Evolutionary conservation across 2,797 vertebrate species (phyloP).

Genomic region (Acestrorhynchus altus): DNA sequence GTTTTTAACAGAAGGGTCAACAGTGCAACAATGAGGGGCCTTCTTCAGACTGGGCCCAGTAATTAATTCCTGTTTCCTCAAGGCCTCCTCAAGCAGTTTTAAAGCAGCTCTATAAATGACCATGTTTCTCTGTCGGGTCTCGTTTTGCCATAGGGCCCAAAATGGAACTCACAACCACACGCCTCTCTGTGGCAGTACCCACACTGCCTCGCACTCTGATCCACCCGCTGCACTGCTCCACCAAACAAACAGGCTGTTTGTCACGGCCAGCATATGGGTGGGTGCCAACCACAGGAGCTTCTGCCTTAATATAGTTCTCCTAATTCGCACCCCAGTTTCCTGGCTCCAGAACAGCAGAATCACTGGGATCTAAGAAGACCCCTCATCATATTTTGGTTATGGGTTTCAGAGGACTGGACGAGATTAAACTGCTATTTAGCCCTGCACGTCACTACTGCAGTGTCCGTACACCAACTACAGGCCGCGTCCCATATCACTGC

Average conservation of each 20-base stretch:
- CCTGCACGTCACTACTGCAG: no score
- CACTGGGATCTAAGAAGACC: not conserved
- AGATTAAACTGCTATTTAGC: no score
- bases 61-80: conserved; percentile 46
- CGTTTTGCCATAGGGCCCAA: not conserved
- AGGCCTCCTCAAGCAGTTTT: conserved; percentile 8
- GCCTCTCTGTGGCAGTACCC: not conserved
- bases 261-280: not conserved
- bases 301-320: not conserved
- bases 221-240: not conserved
- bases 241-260: conserved; percentile 7
- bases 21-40: conserved; percentile 31
- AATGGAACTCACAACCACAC: conserved; percentile 1
- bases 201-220: not conserved
- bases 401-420: not conserved
- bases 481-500: no score
- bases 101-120: not conserved
- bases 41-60: conserved; percentile 34
- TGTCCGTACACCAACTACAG: no score
- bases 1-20: conserved; percentile 30
- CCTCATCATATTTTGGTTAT: not conserved
- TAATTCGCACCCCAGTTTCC: not conserved
- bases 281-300: not conserved
- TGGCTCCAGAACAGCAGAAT: not conserved
- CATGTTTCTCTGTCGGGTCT: not conserved